phyloP scores from a whole-genome alignment of 2,888 invertebrate species.

The Tetanocera ferruginea region DNA sequence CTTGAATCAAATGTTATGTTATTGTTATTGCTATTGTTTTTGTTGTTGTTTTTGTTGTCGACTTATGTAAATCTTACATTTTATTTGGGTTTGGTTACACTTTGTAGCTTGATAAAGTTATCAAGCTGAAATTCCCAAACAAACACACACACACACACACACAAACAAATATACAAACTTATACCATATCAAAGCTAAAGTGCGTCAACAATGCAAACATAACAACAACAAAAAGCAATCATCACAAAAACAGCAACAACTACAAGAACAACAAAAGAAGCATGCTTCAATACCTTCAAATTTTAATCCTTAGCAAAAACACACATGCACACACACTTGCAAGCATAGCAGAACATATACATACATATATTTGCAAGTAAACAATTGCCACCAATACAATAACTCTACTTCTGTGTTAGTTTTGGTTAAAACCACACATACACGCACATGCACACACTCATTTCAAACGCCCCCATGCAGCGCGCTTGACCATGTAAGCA shows the following conservation, averaged over 20 bases:
- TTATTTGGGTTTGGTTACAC: slow-evolving; percentile 29
- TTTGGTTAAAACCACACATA: neutral
- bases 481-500: slow-evolving; percentile 20
- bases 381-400: slow-evolving; percentile 22
- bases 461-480: neutral
- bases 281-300: slow-evolving; percentile 21
- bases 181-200: slow-evolving; percentile 62
- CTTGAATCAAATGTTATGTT: neutral
- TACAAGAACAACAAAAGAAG: slow-evolving; percentile 2
- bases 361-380: neutral
- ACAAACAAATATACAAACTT: neutral
- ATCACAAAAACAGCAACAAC: neutral
- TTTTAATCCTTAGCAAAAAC: slow-evolving; percentile 25
- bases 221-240: neutral
- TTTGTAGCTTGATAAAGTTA: slow-evolving; percentile 24
- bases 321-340: neutral
- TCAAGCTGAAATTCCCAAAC: slow-evolving; percentile 27
- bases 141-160: neutral
- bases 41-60: slow-evolving; percentile 5
- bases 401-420: slow-evolving; percentile 13
- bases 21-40: neutral
- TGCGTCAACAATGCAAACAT: slow-evolving; percentile 60
- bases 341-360: neutral
- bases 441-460: neutral
- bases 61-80: neutral